Evolutionary conservation across 2,888 invertebrate species (phyloP), one percentile per base, ranked within the genome.

Genomic region (Lepidochitona cinerea): DNA sequence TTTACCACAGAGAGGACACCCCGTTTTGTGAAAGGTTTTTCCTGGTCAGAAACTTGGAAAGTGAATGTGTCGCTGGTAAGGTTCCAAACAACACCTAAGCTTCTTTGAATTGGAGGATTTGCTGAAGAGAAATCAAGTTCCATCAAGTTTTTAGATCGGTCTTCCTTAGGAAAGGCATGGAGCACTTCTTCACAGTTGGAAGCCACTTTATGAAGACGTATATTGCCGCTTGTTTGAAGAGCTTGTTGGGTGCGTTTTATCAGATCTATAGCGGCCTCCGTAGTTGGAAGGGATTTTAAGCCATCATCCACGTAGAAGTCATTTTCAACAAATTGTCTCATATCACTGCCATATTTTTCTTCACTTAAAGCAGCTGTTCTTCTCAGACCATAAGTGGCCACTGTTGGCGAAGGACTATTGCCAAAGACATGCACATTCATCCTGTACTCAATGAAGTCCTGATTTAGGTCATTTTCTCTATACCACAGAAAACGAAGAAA

Each of bases 1-100:
- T 73, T 73, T 7, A 76, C 59, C 9, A 69, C 69, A 6, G 76
- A 76, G 26, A 76, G 37, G 9, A 71, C 1, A 32, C 73, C 76
- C 65, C 76, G 70, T 23, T 52, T 53, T n/a, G 72, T 71, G n/a
- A 74, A 69, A 2, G 71, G 68, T 41, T 68, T 76, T 33, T 35
- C 14, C 32, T 41, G 29, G 1, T 33, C 23, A 1, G 71, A 41
- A 23, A 64, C 29, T 64, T 64, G 64, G 26, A 64, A 64, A 18
- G 35, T 29, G 3, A 64, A 64, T n/a, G 18, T n/a, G 64, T 9
- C 1, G n/a, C 4, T n/a, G 23, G 64, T 32, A 18, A 71, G 14
- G 41, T 71, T 52, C 65, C 71, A 71, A 26, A 18, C 7, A 14
- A 71, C 23, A 32, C 71, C 71, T 37, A 71, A 29, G 36, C 37